Conservation (phyloP, 2,888 invertebrate species). For the Lissonota sp. region DNA sequence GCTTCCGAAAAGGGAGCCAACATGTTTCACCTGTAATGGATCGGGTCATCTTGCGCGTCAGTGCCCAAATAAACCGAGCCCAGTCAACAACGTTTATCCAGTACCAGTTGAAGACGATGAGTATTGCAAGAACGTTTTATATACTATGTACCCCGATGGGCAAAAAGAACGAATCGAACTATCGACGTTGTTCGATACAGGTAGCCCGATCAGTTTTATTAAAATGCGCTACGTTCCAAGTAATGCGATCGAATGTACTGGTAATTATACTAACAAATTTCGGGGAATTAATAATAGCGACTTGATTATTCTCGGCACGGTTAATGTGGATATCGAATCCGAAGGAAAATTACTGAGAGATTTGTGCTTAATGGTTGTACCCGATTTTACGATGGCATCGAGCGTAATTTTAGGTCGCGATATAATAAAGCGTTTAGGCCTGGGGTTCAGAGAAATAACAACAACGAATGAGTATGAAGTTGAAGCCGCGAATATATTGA, state of each 20-base stretch:
- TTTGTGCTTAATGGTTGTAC: conserved; percentile 43
- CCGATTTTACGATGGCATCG: conserved; percentile 52
- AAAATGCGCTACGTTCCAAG: conserved; percentile 48
- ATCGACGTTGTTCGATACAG: conserved; percentile 50
- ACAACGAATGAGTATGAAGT: conserved; percentile 1
- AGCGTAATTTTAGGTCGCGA: conserved; percentile 30
- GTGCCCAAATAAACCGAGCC: too few relatives aligned
- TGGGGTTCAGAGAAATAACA: neutral
- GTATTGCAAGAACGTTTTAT: too few relatives aligned
- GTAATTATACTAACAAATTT: conserved; percentile 33
- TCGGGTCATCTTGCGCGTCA: too few relatives aligned
- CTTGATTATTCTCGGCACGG: conserved; percentile 48
- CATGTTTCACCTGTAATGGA: too few relatives aligned
- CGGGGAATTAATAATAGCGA: conserved; percentile 44
- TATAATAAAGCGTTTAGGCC: conserved; percentile 7
- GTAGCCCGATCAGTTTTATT: conserved; percentile 54
- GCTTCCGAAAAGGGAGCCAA: too few relatives aligned
- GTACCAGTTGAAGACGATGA: too few relatives aligned
- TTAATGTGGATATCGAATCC: conserved; percentile 19
- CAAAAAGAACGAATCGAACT: conserved; percentile 27
- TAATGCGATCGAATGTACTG: conserved; percentile 29
- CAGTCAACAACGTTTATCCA: too few relatives aligned
- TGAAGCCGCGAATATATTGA: neutral
- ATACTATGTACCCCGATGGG: conserved; percentile 29
- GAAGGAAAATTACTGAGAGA: neutral